Evolutionary conservation across 1,140 invertebrate genomes (phyloP), one percentile per base, ranked within the genome.

Genomic region (Elysia chlorotica): DNA sequence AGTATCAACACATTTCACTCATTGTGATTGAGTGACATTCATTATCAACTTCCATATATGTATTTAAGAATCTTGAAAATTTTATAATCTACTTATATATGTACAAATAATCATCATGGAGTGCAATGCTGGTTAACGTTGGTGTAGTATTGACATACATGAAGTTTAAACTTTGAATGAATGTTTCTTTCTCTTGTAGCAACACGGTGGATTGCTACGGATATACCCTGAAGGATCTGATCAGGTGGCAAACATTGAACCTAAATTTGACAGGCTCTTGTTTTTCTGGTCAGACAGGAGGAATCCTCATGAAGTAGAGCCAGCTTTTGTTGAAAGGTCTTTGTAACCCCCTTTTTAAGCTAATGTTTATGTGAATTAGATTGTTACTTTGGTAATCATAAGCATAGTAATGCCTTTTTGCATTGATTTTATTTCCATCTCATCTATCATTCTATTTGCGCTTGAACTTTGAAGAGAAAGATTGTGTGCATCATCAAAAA

Each of bases 211-310:
- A 28, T 81, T 93, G 10, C 82, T 94, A 41, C 65, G 95, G 85
- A 96, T 99, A 88, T 98, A 96, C 85, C 96, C 96, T 0, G 93
- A 95, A 86, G 93, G 56, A 91, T 91, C 87, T 19, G 92, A 94
- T 76, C 90, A 93, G 83, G 93, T 97, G 4, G 96, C 96, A 0
- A 92, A 97, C 82, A 96, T 99, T 76, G 95, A 94, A 82, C 97
- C 97, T 0, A 88, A 93, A 53, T 97, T 98, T 87, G 96, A 99
- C 86, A 89, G 97, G 59, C 92, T 98, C 82, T 88, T 98, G 71
- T 98, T 98, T 86, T 99, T 99, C 88, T 99, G 96, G 96, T 99
- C 97, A 1, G 96, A 99, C 84, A 89, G 94, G 76, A 89, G 96
- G 78, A 98, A 98, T 90, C 97, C 97, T 0, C 96, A 99, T 85